These are phyloP conservation scores for Dione vanillae DNA, from an alignment of 2,888 invertebrate species.

Conservation along the genomic window DNA sequence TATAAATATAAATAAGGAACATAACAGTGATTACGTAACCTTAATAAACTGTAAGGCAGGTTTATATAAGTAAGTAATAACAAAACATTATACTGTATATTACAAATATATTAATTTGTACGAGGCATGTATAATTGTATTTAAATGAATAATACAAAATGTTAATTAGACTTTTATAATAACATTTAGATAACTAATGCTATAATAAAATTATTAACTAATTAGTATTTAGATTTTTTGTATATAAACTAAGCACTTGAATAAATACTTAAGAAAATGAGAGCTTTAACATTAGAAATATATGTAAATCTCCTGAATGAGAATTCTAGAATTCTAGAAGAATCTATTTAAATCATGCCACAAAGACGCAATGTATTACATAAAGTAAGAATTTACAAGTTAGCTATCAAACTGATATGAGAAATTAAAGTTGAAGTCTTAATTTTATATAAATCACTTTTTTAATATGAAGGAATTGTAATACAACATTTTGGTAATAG, in stretches of 20 bases:
- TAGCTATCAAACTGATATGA: too few species aligned
- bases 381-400: too few species aligned
- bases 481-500: background rate
- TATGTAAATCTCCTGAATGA: too few species aligned
- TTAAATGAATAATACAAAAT: constrained; percentile 8
- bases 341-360: too few species aligned
- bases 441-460: background rate
- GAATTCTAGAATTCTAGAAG: too few species aligned
- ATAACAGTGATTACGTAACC: constrained; percentile 15
- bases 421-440: background rate
- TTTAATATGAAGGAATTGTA: background rate
- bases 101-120: constrained; percentile 18
- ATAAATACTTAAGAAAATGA: too few species aligned
- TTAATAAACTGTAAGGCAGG: constrained; percentile 1
- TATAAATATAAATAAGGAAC: constrained; percentile 4
- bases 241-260: background rate
- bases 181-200: constrained; percentile 12
- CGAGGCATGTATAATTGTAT: background rate
- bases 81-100: background rate
- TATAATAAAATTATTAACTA: background rate
- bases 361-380: too few species aligned
- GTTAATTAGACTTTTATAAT: constrained; percentile 4
- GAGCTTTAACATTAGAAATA: too few species aligned
- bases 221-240: background rate
- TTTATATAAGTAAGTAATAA: constrained; percentile 5